phyloP scores from a whole-genome alignment of 2,113 vertebrate species.

The Epinephelus fuscoguttatus region DNA sequence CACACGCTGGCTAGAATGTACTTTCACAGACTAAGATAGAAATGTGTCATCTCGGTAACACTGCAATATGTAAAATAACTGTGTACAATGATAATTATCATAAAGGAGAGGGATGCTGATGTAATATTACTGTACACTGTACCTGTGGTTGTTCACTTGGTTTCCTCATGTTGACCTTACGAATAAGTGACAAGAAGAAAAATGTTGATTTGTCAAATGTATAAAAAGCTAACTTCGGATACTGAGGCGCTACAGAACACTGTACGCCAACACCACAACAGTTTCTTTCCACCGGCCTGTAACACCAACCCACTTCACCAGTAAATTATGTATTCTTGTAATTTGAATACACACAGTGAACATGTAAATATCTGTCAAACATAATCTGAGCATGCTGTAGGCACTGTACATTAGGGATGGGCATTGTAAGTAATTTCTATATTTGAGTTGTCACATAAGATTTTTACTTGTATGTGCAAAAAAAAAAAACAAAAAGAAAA shows the following conservation, averaged over 20 bases:
- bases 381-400: too few species aligned
- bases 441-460: too few species aligned
- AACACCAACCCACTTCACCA: too few species aligned
- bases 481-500: too few species aligned
- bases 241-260: background rate
- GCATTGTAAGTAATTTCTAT: too few species aligned
- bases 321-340: too few species aligned
- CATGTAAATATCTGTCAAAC: too few species aligned
- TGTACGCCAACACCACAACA: too few species aligned
- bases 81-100: slow-evolving; percentile 7
- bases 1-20: slow-evolving; percentile 55
- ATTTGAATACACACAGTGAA: too few species aligned
- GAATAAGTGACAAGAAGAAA: background rate
- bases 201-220: background rate
- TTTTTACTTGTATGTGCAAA: too few species aligned
- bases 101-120: background rate
- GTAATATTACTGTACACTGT: background rate
- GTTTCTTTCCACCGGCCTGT: too few species aligned
- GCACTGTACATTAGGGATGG: too few species aligned
- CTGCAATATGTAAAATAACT: slow-evolving; percentile 30
- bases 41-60: slow-evolving; percentile 34
- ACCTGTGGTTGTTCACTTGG: background rate
- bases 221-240: background rate
- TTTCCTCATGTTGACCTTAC: background rate
- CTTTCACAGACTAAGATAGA: slow-evolving; percentile 57